Evolutionary conservation across 1,140 invertebrate genomes (phyloP).

Genomic region (Himalopsyche phryganea): DNA sequence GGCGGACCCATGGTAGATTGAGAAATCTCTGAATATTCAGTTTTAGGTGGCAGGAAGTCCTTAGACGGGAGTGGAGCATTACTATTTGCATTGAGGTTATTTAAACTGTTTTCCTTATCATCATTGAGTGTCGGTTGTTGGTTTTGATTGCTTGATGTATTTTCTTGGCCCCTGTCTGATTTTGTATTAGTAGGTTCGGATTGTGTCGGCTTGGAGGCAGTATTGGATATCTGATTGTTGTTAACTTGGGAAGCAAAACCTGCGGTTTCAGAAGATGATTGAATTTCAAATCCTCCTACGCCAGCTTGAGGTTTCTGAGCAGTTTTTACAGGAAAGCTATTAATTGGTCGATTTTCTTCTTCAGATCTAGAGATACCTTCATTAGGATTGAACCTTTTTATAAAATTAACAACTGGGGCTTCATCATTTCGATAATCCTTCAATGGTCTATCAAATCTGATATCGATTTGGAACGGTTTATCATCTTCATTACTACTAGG

Average conservation of each 20-base stretch:
- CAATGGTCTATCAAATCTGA: background rate
- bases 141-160: conserved; percentile 40
- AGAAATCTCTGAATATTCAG: conserved; percentile 37
- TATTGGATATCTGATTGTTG: conserved; percentile 17
- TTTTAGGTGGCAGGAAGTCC: conserved; percentile 43
- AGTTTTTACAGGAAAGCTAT: background rate
- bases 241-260: conserved; percentile 17
- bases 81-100: conserved; percentile 25
- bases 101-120: conserved; percentile 9
- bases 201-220: conserved; percentile 6
- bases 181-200: conserved; percentile 36
- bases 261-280: conserved; percentile 31
- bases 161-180: conserved; percentile 37
- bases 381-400: conserved; percentile 49
- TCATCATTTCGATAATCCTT: conserved; percentile 13
- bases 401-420: conserved; percentile 45
- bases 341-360: background rate
- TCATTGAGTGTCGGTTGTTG: conserved; percentile 15
- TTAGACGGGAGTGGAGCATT: conserved; percentile 36
- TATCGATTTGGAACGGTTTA: conserved; percentile 3
- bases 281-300: conserved; percentile 24
- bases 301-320: background rate
- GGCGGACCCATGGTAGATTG: conserved; percentile 58
- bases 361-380: conserved; percentile 3
- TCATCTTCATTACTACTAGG: background rate